Conservation (phyloP, 2,888 invertebrate species). For the Hydraecia micacea region DNA sequence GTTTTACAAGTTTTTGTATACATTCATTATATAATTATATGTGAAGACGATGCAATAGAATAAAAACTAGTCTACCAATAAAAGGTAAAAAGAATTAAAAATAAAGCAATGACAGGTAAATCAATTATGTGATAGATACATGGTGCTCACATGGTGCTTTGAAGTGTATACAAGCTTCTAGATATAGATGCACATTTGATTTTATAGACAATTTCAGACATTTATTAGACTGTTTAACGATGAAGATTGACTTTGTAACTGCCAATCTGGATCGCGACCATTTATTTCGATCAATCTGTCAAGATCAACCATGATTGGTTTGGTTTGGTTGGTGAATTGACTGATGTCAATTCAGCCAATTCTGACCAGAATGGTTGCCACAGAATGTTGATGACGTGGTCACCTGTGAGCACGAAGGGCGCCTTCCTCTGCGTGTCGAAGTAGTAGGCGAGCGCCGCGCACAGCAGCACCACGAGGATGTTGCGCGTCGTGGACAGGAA, state of each 20-base stretch:
- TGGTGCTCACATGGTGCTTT: too few relatives aligned
- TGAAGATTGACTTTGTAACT: not conserved
- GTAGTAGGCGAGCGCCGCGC: conserved; percentile 92
- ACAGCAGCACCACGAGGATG: conserved; percentile 93
- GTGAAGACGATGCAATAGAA: too few relatives aligned
- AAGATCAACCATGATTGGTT: not conserved
- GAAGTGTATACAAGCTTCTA: not conserved
- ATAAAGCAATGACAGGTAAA: too few relatives aligned
- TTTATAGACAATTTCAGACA: not conserved
- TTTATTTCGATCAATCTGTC: not conserved
- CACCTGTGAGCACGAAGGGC: conserved; percentile 92
- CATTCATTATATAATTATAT: too few relatives aligned
- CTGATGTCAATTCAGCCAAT: not conserved
- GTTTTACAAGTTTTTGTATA: too few relatives aligned
- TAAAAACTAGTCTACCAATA: too few relatives aligned
- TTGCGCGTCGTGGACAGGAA: conserved; percentile 94
- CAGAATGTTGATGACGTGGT: not conserved
- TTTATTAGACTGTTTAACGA: not conserved
- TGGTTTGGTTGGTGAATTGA: too few relatives aligned
- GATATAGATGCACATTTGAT: not conserved
- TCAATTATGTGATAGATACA: too few relatives aligned
- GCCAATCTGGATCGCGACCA: too few relatives aligned
- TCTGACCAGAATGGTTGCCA: too few relatives aligned
- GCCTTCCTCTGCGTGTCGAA: conserved; percentile 91
- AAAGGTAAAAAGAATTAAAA: too few relatives aligned